Base-by-base conservation (phyloP, 1,140 invertebrate species). In the Bombus polaris region DNA sequence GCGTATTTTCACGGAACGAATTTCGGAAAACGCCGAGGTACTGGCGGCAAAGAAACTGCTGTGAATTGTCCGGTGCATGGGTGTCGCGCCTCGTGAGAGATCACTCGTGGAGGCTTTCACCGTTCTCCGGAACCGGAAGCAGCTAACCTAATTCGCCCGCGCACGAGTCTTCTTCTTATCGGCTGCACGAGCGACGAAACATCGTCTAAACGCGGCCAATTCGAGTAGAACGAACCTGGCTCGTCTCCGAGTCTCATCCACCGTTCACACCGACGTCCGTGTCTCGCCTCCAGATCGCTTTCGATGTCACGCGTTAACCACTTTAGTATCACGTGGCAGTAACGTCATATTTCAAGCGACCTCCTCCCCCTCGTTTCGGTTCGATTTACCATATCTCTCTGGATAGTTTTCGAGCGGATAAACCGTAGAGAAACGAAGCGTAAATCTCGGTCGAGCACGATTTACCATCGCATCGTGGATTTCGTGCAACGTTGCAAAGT, bases 41-140 rank as follows among this genome's bases (percentile, higher is more conserved):
- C 28, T 12, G 59, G 12, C 10, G 44, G 25, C 3, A 37, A n/a
- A 59, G n/a, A 13, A 82, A 18, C 6, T n/a, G 22, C 35, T 39
- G 81, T 2, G 70, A 84, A 70, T 85, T 39, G 44, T 22, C 0
- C 32, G 47, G 6, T 13, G 53, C n/a, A n/a, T 9, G 10, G 32
- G 22, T 18, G 32, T 59, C 42, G 68, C 18, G 18, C 4, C 32
- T 80, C 66, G 68, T 6, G 78, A 74, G 73, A 87, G 87, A 88
- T 86, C 74, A 59, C 59, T 72, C 59, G 73, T 39, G 15, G 3
- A 62, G 37, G 81, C 78, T 89, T 89, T 89, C 78, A 85, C 86
- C 74, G 62, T 83, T 65, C 62, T 53, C 68, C 81, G 80, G 71
- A 76, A 87, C 53, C 85, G 86, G 77, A 85, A 81, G 44, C 57